Base-by-base conservation (phyloP, 1,140 invertebrate genomes). In the Tetramorium parvispinum region DNA sequence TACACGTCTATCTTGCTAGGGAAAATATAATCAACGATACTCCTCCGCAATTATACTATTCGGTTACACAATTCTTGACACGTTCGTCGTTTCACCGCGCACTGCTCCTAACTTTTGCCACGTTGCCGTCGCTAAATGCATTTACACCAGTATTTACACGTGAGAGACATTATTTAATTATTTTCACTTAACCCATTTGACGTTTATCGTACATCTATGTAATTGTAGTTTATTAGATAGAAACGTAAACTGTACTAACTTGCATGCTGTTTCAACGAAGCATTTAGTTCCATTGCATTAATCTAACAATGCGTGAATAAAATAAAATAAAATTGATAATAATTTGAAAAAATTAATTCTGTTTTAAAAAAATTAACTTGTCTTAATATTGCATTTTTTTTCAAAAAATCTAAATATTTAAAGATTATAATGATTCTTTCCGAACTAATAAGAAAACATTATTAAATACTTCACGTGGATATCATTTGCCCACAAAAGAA, bases 1-100 rank as follows among this genome's bases (percentile, higher is more conserved):
- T 37, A 16, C 27, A 21, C 21, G 10, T 81, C 63, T 61, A 53
- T 21, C 37, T 59, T 61, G 7, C 13, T 27, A 43, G 40, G 8
- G n/a, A 73, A 75, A 73, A 75, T 73, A 59, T 73, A 83, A 83
- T 75, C 79, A 83, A 71, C 68, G 68, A n/a, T 24, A n/a, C 13
- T 43, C 18, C 53, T 73, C 51, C 79, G 79, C 66, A 82, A 82
- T 73, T 82, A 82, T 73, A 27, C 13, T 53, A 82, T 73, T 82
- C 24, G 24, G 46, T 82, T 73, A 73, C 37, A 46, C 79, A 46
- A 83, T 75, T 83, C 79, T 27, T 43, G 46, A 37, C 68, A 21
- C 68, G 53, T 59, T 37, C n/a, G 43, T n/a, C 73, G 27, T 21
- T 37, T 46, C 7, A n/a, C n/a, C 16, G 65, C 63, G n/a, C n/a